These are phyloP conservation scores for Conger conger DNA, from an alignment of 2,113 vertebrate species.

Conservation along the genomic window DNA sequence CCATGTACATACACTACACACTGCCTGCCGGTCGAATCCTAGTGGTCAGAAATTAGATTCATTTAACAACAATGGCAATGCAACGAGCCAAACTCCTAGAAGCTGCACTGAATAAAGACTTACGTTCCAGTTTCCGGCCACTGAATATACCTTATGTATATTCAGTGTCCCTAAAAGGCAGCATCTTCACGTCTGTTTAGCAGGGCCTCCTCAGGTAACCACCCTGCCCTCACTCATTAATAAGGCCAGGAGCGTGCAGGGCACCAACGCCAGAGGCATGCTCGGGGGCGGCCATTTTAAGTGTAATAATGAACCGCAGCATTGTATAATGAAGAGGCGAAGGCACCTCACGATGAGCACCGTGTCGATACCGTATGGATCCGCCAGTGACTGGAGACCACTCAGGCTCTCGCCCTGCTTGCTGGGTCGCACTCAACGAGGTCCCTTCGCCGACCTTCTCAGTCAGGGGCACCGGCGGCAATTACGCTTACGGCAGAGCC, in stretches of 20 bases:
- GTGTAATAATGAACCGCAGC: conserved; percentile 34
- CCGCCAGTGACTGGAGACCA: neutral
- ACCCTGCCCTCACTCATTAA: conserved; percentile 28
- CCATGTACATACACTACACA: too few species aligned
- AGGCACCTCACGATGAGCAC: conserved; percentile 25
- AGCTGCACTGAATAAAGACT: too few species aligned
- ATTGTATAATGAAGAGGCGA: conserved; percentile 38
- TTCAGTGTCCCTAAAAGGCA: neutral
- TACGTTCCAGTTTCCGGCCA: too few species aligned
- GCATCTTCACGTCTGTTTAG: neutral
- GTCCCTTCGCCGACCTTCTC: conserved; percentile 13
- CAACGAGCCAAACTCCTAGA: too few species aligned
- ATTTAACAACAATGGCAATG: too few species aligned
- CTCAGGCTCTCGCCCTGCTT: neutral
- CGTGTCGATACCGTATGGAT: conserved; percentile 21
- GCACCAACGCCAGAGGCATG: conserved; percentile 32
- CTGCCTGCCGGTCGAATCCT: too few species aligned
- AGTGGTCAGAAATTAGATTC: too few species aligned
- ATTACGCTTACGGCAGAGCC: conserved; percentile 13
- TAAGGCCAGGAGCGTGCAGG: conserved; percentile 16
- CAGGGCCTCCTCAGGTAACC: neutral
- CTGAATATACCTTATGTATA: neutral
- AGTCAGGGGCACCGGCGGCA: neutral
- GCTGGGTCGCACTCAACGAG: neutral
- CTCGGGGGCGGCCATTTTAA: conserved; percentile 35